Conservation (phyloP, 2,113 vertebrate genomes). For the Notechis scutatus region DNA sequence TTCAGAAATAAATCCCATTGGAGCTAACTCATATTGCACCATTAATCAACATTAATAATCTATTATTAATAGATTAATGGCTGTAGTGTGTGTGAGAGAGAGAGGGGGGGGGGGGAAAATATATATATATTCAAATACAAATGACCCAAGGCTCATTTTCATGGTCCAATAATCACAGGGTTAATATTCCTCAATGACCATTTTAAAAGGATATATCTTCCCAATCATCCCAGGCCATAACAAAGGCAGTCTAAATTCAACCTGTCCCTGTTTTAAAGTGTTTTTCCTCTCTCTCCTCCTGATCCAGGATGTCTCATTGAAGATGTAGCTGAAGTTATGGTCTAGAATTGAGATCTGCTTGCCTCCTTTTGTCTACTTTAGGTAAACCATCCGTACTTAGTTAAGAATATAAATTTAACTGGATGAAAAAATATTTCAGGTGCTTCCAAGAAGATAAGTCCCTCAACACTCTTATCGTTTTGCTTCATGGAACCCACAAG, state of each 20-base stretch:
- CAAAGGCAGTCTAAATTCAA: not conserved
- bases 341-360: not conserved
- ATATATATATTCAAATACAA: not conserved
- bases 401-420: too few species aligned
- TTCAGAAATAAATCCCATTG: not conserved
- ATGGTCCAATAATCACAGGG: not conserved
- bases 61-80: not conserved
- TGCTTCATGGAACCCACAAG: not conserved
- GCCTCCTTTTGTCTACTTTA: not conserved
- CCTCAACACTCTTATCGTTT: not conserved
- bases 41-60: not conserved
- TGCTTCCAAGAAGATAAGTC: not conserved
- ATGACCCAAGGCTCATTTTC: not conserved
- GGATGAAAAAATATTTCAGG: not conserved
- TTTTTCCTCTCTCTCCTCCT: not conserved
- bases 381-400: not conserved
- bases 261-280: not conserved
- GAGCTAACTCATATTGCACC: not conserved
- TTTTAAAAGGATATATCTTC: not conserved
- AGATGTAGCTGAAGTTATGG: not conserved
- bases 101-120: too few species aligned
- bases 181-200: not conserved
- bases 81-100: too few species aligned
- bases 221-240: not conserved
- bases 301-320: not conserved